Conservation (phyloP, 1,140 invertebrate species). For the Penaeus chinensis region DNA sequence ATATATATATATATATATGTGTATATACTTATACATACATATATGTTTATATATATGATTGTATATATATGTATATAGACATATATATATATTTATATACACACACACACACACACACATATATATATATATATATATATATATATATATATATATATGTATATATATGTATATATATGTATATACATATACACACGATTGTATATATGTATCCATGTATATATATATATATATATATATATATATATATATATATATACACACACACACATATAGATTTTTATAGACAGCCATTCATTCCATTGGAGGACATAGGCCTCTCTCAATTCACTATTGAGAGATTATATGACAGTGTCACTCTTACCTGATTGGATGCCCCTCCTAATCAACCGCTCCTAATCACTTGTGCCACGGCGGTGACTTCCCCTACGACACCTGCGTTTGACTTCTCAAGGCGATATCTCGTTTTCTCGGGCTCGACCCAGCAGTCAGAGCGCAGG, state of each 20-base stretch:
- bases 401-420: too few relatives aligned
- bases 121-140: conserved; percentile 12
- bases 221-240: conserved; percentile 21
- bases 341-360: too few relatives aligned
- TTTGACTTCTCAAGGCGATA: too few relatives aligned
- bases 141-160: conserved; percentile 8
- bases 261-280: conserved; percentile 17
- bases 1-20: background rate
- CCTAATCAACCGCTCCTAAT: too few relatives aligned
- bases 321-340: too few relatives aligned
- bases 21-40: background rate
- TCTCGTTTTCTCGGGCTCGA: too few relatives aligned
- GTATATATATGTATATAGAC: conserved; percentile 18
- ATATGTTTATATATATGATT: conserved; percentile 1
- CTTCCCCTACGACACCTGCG: too few relatives aligned
- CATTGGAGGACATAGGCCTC: background rate
- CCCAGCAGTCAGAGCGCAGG: too few relatives aligned
- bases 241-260: conserved; percentile 31
- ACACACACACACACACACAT: background rate
- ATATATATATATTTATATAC: conserved; percentile 16
- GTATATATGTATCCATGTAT: conserved; percentile 8
- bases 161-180: background rate
- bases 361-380: too few relatives aligned
- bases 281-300: background rate
- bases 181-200: background rate